Percentiles rank a stretch among this genome's conserved stretches.
Evolutionary conservation across 2,797 vertebrate species (phyloP).

Genomic region (Synaphobranchus kaupii): DNA sequence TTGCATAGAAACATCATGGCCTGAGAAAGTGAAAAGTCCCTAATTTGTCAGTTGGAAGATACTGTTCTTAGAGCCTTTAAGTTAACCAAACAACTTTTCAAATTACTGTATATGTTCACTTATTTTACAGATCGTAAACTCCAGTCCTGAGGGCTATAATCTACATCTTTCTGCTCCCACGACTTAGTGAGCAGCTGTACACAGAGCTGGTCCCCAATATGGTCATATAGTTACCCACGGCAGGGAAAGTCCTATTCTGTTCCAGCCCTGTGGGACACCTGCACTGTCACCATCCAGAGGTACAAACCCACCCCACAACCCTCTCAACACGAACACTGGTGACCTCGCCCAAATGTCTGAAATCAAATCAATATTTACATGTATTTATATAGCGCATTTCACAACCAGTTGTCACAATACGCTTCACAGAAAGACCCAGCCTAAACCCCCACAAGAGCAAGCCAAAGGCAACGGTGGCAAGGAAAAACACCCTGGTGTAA

Average conservation of each 20-base stretch:
- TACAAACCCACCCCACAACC: conserved; percentile 55
- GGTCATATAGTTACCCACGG: conserved; percentile 60
- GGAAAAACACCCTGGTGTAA: too few relatives aligned
- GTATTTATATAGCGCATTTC: too few relatives aligned
- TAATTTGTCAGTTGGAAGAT: too few relatives aligned
- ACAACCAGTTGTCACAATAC: too few relatives aligned
- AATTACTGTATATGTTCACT: not conserved
- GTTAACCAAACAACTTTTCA: not conserved
- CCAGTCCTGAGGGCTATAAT: not conserved
- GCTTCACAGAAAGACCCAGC: too few relatives aligned
- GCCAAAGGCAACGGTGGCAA: too few relatives aligned
- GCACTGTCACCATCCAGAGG: conserved; percentile 57
- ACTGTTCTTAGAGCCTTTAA: not conserved
- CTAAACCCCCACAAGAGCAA: too few relatives aligned
- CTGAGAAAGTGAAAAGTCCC: conserved; percentile 44
- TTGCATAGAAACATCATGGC: conserved; percentile 18
- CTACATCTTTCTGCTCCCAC: not conserved
- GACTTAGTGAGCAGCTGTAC: not conserved
- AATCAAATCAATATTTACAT: not conserved
- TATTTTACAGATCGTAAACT: not conserved
- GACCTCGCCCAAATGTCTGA: conserved; percentile 52
- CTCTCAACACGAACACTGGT: conserved; percentile 59
- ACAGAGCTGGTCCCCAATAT: conserved; percentile 48
- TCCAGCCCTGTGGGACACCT: conserved; percentile 47
- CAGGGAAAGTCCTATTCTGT: conserved; percentile 59